Evolutionary conservation across 2,113 vertebrate genomes (phyloP).

Genomic region (Halichoeres trimaculatus): DNA sequence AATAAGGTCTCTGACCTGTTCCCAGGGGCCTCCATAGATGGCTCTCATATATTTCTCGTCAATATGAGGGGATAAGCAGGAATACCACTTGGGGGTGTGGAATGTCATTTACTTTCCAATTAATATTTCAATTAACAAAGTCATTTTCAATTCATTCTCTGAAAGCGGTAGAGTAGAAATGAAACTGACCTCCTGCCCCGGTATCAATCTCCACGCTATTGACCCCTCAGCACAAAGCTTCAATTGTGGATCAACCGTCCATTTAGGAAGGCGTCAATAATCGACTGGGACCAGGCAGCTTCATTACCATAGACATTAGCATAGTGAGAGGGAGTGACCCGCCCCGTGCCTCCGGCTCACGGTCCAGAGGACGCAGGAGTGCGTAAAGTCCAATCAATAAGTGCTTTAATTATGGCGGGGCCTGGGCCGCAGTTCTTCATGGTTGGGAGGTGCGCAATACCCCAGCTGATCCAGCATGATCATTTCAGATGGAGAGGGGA

Average conservation of each 20-base stretch:
- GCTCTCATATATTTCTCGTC: slow-evolving; percentile 45
- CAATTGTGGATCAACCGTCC: slow-evolving; percentile 76
- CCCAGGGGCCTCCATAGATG: slow-evolving; percentile 24
- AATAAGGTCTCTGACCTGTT: slow-evolving; percentile 33
- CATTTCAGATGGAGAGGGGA: slow-evolving; percentile 74
- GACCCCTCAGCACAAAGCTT: slow-evolving; percentile 66
- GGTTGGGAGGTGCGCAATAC: slow-evolving; percentile 72
- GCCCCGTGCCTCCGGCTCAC: slow-evolving; percentile 54
- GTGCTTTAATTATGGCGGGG: slow-evolving; percentile 76
- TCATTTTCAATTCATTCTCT: slow-evolving; percentile 71
- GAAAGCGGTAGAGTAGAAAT: slow-evolving; percentile 58
- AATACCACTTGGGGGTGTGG: slow-evolving; percentile 60
- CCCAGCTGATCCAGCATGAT: slow-evolving; percentile 80
- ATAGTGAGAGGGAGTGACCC: slow-evolving; percentile 68
- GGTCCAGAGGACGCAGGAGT: slow-evolving; percentile 65
- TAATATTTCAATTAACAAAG: slow-evolving; percentile 75
- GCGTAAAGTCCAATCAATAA: slow-evolving; percentile 80
- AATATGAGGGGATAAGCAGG: slow-evolving; percentile 41
- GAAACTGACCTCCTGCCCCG: slow-evolving; percentile 68
- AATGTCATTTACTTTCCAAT: slow-evolving; percentile 74
- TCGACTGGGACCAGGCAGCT: slow-evolving; percentile 60
- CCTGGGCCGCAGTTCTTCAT: slow-evolving; percentile 69
- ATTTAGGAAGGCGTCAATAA: slow-evolving; percentile 78
- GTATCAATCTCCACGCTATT: slow-evolving; percentile 65
- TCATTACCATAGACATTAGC: slow-evolving; percentile 76